phyloP scores from a whole-genome alignment of 2,888 invertebrate species.

The Microchrysa polita region DNA sequence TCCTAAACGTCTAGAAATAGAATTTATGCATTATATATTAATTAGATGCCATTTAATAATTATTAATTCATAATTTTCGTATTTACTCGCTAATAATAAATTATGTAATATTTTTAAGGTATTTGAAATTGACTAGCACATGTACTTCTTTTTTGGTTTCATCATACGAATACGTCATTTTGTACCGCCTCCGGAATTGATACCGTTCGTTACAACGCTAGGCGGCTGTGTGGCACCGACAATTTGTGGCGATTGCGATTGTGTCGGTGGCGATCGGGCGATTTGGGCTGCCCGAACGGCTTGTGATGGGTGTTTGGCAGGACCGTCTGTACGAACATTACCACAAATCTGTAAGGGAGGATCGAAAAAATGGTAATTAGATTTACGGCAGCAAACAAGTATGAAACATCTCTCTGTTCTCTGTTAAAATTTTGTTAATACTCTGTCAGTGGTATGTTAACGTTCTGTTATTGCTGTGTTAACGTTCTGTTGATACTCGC shows the following conservation, averaged over 20 bases:
- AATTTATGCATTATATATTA: conserved; percentile 1
- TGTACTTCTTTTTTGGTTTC: conserved; percentile 65
- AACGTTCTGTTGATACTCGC: too few relatives aligned
- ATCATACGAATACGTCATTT: conserved; percentile 66
- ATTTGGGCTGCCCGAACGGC: conserved; percentile 50
- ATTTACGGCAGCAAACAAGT: too few relatives aligned
- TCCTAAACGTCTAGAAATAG: conserved; percentile 15
- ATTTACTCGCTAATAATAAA: conserved; percentile 32
- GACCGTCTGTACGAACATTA: conserved; percentile 60
- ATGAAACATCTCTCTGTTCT: too few relatives aligned
- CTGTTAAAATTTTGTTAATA: too few relatives aligned
- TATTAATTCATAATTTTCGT: conserved; percentile 5
- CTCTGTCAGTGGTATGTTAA: too few relatives aligned
- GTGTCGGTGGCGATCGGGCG: conserved; percentile 60
- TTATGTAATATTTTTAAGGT: conserved; percentile 26
- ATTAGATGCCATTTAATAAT: conserved; percentile 22
- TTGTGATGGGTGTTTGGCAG: conserved; percentile 45
- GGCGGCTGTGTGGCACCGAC: conserved; percentile 46
- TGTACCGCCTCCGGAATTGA: conserved; percentile 51
- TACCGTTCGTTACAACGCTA: conserved; percentile 48
- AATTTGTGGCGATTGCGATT: conserved; percentile 51
- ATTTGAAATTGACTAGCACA: conserved; percentile 65
- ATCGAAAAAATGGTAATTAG: too few relatives aligned
- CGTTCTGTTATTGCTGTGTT: too few relatives aligned
- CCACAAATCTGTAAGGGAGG: conserved; percentile 60